These are phyloP conservation scores for Eurosta solidaginis DNA, from an alignment of 1,140 invertebrate genomes.

Conservation along the genomic window DNA sequence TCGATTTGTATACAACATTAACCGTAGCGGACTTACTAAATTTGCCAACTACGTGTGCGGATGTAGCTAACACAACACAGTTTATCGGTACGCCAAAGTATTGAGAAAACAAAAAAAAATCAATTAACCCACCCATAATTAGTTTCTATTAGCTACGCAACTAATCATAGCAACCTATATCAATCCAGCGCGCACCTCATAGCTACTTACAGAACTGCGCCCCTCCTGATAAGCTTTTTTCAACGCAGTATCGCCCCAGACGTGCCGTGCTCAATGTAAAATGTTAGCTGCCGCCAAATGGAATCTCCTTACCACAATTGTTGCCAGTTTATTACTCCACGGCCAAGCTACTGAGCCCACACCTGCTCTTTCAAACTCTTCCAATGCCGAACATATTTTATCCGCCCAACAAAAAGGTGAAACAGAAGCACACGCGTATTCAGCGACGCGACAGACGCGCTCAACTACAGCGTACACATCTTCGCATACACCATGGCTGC, in stretches of 20 bases:
- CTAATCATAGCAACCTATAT: background rate
- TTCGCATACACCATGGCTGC: slow-evolving; percentile 35
- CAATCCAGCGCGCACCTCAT: background rate
- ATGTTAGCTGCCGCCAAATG: slow-evolving; percentile 57
- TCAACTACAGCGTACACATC: slow-evolving; percentile 25
- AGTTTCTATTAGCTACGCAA: background rate
- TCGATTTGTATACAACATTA: background rate
- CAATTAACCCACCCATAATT: background rate
- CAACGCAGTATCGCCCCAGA: background rate
- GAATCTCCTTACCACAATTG: slow-evolving; percentile 39
- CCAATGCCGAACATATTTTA: background rate
- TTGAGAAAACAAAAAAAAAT: background rate
- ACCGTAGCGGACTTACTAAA: background rate
- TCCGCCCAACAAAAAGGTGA: background rate
- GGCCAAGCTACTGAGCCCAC: background rate
- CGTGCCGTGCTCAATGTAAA: slow-evolving; percentile 52
- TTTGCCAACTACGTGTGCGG: background rate
- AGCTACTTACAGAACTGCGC: background rate
- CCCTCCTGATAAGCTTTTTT: background rate
- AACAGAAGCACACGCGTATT: background rate
- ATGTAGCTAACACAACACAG: too few relatives aligned
- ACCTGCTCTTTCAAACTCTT: background rate
- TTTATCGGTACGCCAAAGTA: too few relatives aligned
- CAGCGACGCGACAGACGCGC: background rate
- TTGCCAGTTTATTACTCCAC: slow-evolving; percentile 42